A percentile compares a stretch with the other conserved stretches of the same genome.
Conservation (phyloP, 2,888 invertebrate genomes). For the Cephus pulcher region DNA sequence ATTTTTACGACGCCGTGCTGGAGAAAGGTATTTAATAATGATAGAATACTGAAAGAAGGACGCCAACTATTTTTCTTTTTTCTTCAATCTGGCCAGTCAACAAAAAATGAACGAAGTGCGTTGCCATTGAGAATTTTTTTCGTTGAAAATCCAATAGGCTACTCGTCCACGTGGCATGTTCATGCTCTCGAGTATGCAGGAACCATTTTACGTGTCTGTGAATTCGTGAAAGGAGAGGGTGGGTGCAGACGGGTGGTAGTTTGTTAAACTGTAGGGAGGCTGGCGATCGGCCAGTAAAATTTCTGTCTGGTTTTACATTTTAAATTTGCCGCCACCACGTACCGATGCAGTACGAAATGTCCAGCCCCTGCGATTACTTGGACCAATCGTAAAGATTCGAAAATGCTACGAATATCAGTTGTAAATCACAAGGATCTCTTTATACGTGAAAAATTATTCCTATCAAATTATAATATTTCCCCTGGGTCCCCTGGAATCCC, state of each 20-base stretch:
- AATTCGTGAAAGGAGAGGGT: slow-evolving; percentile 12
- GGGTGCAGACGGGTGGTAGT: slow-evolving; percentile 29
- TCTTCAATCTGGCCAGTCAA: not conserved
- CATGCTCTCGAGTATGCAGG: not conserved
- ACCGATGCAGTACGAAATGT: not conserved
- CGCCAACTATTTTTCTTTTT: no score
- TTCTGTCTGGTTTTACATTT: slow-evolving; percentile 24
- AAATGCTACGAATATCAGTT: not conserved
- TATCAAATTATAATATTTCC: not conserved
- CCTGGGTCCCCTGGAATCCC: not conserved
- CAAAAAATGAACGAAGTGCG: not conserved
- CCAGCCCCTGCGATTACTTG: not conserved
- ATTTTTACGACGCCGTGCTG: not conserved
- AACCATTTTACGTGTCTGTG: slow-evolving; percentile 27
- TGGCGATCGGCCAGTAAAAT: slow-evolving; percentile 38
- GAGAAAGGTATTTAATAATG: not conserved
- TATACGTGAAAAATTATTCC: slow-evolving; percentile 29
- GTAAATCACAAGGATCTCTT: no score
- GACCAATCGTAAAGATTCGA: not conserved
- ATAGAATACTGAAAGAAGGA: no score
- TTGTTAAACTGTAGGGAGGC: slow-evolving; percentile 28
- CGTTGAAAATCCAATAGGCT: not conserved
- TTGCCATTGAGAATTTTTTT: not conserved
- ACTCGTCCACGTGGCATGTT: not conserved
- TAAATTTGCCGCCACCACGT: not conserved